These are phyloP conservation scores for Knipowitschia caucasica DNA, from an alignment of 2,797 vertebrate species.

Conservation along the genomic window DNA sequence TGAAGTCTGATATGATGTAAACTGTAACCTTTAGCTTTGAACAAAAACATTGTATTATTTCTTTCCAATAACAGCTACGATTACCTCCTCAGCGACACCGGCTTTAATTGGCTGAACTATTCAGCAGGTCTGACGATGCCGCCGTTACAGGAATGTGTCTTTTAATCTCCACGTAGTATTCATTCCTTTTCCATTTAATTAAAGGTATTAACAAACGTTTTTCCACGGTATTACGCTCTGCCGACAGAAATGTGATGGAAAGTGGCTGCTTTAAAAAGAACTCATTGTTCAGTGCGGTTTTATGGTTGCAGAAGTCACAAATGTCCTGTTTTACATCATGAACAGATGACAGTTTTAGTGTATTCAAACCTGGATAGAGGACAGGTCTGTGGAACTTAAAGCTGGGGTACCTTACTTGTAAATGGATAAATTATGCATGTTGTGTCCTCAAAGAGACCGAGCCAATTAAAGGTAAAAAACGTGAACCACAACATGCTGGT, in stretches of 20 bases:
- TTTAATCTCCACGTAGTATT: background rate
- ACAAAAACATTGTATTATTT: background rate
- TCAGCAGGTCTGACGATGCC: background rate
- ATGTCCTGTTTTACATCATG: too few species aligned
- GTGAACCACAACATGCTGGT: too few species aligned
- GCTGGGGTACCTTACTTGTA: too few species aligned
- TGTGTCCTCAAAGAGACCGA: too few species aligned
- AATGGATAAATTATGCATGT: too few species aligned
- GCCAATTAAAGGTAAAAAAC: too few species aligned
- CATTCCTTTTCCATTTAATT: conserved; percentile 32
- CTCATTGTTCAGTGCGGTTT: conserved; percentile 11
- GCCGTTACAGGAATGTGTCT: conserved; percentile 2
- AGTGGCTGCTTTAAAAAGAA: conserved; percentile 9
- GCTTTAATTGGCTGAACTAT: background rate
- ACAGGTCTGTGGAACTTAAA: too few species aligned
- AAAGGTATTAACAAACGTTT: conserved; percentile 16
- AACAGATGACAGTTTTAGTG: too few species aligned
- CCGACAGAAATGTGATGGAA: conserved; percentile 13
- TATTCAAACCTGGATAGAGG: too few species aligned
- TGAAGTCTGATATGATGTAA: background rate
- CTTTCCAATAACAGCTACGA: background rate
- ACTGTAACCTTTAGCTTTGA: background rate
- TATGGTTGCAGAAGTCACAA: background rate
- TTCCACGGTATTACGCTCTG: conserved; percentile 13
- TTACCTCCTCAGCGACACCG: background rate